A percentile compares a stretch with the other conserved stretches of the same genome.
These are phyloP conservation scores for Drosophila infuscata DNA, from an alignment of 2,888 invertebrate species.

Conservation along the genomic window DNA sequence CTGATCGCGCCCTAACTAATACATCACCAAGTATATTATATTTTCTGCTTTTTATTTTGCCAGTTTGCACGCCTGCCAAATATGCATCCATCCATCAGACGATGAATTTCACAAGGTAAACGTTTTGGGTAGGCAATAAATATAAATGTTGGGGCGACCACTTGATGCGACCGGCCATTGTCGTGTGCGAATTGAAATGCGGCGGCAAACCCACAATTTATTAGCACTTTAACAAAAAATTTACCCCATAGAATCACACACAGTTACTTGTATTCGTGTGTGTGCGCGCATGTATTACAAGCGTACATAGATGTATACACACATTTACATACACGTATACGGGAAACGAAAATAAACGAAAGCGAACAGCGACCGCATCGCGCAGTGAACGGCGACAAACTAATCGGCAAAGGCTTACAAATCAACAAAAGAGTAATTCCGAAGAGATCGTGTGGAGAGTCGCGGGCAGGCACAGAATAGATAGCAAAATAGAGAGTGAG, in stretches of 20 bases:
- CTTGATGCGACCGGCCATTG: slow-evolving; percentile 58
- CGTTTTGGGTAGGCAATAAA: slow-evolving; percentile 6
- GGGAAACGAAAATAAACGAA: not conserved
- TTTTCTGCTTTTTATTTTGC: not conserved
- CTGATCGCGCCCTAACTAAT: not conserved
- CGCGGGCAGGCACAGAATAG: not conserved
- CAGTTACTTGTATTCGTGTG: slow-evolving; percentile 37
- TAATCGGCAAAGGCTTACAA: slow-evolving; percentile 49
- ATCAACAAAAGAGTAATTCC: slow-evolving; percentile 38
- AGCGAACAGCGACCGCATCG: slow-evolving; percentile 55
- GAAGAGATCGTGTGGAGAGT: slow-evolving; percentile 15
- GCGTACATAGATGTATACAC: slow-evolving; percentile 21
- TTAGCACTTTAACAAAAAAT: slow-evolving; percentile 74
- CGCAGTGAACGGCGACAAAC: slow-evolving; percentile 60
- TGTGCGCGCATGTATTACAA: slow-evolving; percentile 7
- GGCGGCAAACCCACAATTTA: slow-evolving; percentile 70
- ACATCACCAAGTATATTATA: not conserved
- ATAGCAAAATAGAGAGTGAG: slow-evolving; percentile 15
- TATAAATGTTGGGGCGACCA: slow-evolving; percentile 34
- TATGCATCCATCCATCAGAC: slow-evolving; percentile 2
- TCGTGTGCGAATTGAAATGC: slow-evolving; percentile 64
- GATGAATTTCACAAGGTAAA: slow-evolving; percentile 59
- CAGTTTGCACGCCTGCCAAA: slow-evolving; percentile 23
- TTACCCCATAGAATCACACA: slow-evolving; percentile 65
- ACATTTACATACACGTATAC: slow-evolving; percentile 25